A percentile compares a stretch with the other conserved stretches of the same genome.
Evolutionary conservation across 1,140 invertebrate genomes (phyloP).

Genomic region (Goniozus legneri): DNA sequence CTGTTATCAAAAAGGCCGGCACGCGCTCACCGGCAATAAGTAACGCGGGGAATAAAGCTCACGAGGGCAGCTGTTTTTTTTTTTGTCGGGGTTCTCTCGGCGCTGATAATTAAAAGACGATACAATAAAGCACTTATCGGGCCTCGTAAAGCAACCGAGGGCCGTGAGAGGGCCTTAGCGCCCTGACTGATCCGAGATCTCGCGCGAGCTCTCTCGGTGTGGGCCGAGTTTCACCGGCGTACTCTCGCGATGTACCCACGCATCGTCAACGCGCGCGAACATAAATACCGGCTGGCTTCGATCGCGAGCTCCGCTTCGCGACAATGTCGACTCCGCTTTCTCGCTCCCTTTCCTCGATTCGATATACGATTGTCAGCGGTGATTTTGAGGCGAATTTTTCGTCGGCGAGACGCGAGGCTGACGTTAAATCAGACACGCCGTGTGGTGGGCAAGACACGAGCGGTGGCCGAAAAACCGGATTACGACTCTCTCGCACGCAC

Average conservation of each 20-base stretch:
- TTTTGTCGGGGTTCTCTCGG: constrained; percentile 50
- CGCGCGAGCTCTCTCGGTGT: constrained; percentile 26
- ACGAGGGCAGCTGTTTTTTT: no score
- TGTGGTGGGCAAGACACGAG: constrained; percentile 51
- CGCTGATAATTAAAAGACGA: constrained; percentile 57
- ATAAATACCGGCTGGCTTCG: constrained; percentile 15
- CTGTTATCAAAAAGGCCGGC: constrained; percentile 40
- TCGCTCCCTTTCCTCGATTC: no score
- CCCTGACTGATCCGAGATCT: neutral
- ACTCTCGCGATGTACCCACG: constrained; percentile 47
- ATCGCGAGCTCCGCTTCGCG: neutral
- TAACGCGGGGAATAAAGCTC: no score
- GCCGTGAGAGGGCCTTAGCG: neutral
- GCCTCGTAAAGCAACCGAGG: constrained; percentile 47
- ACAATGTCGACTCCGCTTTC: no score
- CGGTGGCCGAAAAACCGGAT: constrained; percentile 41
- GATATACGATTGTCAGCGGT: no score
- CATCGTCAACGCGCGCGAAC: constrained; percentile 24
- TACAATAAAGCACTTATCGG: constrained; percentile 56
- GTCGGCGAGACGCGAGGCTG: constrained; percentile 16
- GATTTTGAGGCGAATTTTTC: no score
- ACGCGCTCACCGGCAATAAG: constrained; percentile 46
- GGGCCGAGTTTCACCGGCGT: constrained; percentile 33
- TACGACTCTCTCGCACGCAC: constrained; percentile 50
- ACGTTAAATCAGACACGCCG: constrained; percentile 49